phyloP scores from a whole-genome alignment of 2,797 vertebrate species.

The Merluccius polli region DNA sequence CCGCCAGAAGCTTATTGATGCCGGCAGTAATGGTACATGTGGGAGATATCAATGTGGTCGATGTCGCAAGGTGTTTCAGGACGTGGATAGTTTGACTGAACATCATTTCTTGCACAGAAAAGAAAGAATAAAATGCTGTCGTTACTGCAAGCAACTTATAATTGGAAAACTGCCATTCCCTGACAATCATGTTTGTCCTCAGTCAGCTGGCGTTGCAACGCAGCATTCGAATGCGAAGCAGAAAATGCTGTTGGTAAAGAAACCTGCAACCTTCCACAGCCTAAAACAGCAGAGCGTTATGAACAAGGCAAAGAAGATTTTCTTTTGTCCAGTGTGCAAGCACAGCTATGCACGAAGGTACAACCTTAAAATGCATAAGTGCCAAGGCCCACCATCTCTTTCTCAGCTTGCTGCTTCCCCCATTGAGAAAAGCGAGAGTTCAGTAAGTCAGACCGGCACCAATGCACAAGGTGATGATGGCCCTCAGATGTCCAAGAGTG shows the following conservation, averaged over 20 bases:
- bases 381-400: slow-evolving; percentile 46
- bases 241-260: slow-evolving; percentile 38
- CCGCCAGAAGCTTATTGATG: slow-evolving; percentile 69
- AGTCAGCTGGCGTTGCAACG: slow-evolving; percentile 27
- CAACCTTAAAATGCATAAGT: slow-evolving; percentile 74
- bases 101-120: slow-evolving; percentile 78
- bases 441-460: slow-evolving; percentile 18
- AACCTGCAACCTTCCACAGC: slow-evolving; percentile 54
- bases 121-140: slow-evolving; percentile 75
- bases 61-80: slow-evolving; percentile 72
- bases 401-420: slow-evolving; percentile 10
- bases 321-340: slow-evolving; percentile 72
- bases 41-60: slow-evolving; percentile 72
- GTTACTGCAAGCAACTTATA: slow-evolving; percentile 70
- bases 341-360: slow-evolving; percentile 72
- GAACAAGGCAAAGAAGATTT: slow-evolving; percentile 53
- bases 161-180: slow-evolving; percentile 65
- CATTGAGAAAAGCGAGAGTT: slow-evolving; percentile 26
- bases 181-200: slow-evolving; percentile 68
- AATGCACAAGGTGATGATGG: slow-evolving; percentile 12
- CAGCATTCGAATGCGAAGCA: slow-evolving; percentile 33
- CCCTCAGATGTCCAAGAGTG: slow-evolving; percentile 25
- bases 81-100: slow-evolving; percentile 68
- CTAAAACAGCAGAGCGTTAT: slow-evolving; percentile 16
- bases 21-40: slow-evolving; percentile 40